phyloP scores from a whole-genome alignment of 2,113 vertebrate genomes.

The Acrocephalus arundinaceus region DNA sequence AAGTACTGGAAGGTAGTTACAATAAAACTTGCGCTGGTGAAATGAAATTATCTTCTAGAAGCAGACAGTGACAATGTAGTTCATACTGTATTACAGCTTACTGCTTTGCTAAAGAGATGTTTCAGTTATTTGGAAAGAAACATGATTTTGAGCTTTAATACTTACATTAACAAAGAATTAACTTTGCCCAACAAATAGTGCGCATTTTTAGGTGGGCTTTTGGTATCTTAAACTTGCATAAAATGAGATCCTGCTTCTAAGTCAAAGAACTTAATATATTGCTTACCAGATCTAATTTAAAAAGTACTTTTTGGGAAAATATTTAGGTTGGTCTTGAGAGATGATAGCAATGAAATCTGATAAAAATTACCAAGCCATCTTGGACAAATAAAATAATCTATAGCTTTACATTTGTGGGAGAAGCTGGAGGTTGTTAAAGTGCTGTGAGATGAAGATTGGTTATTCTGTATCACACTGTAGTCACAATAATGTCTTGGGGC shows the following conservation, averaged over 20 bases:
- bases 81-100: background rate
- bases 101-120: background rate
- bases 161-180: background rate
- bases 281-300: background rate
- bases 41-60: constrained; percentile 12
- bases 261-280: background rate
- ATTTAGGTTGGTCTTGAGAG: background rate
- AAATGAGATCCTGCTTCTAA: background rate
- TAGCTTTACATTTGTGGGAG: background rate
- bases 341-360: background rate
- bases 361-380: background rate
- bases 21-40: background rate
- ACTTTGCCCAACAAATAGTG: background rate
- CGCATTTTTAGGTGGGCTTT: background rate
- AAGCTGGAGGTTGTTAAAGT: background rate
- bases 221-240: background rate
- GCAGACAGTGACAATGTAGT: background rate
- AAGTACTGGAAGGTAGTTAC: constrained; percentile 23
- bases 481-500: background rate
- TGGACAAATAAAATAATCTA: background rate
- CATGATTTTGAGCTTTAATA: background rate
- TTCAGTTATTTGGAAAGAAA: background rate
- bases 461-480: background rate
- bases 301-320: background rate
- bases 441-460: background rate